Conservation (phyloP, 2,888 invertebrate species). For the Orthosia gracilis region DNA sequence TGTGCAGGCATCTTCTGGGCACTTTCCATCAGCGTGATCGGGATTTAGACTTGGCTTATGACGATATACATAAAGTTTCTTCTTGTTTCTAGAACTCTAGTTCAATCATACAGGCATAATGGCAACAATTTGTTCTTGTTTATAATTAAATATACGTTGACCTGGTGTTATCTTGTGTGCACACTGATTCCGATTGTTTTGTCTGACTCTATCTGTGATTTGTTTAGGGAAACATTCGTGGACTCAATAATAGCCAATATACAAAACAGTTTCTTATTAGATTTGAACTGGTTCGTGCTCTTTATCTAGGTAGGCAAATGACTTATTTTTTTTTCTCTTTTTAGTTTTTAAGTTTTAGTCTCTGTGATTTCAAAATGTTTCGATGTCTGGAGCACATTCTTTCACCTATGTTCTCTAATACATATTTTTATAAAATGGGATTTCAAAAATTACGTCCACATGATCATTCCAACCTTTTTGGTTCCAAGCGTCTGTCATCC, state of each 20-base stretch:
- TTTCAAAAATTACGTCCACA: too few relatives aligned
- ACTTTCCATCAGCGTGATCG: too few relatives aligned
- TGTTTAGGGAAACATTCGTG: constrained; percentile 2
- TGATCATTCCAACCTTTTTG: too few relatives aligned
- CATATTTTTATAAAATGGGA: too few relatives aligned
- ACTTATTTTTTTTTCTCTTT: too few relatives aligned
- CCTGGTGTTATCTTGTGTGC: not conserved
- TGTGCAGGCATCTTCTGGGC: too few relatives aligned
- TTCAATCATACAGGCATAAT: not conserved
- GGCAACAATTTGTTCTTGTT: not conserved
- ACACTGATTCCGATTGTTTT: constrained; percentile 1
- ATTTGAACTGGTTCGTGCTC: not conserved
- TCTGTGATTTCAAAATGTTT: too few relatives aligned
- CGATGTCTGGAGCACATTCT: too few relatives aligned
- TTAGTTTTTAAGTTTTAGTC: too few relatives aligned
- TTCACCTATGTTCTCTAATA: too few relatives aligned
- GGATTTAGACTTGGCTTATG: too few relatives aligned
- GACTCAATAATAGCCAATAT: not conserved
- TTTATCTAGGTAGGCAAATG: not conserved
- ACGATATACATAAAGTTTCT: not conserved
- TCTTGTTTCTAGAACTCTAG: not conserved
- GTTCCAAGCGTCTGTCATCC: too few relatives aligned
- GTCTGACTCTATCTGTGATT: not conserved
- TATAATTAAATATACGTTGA: not conserved
- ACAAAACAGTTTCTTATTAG: not conserved